These are phyloP conservation scores for Drosophila mauritiana DNA, from an alignment of 1,140 invertebrate species.

Conservation along the genomic window DNA sequence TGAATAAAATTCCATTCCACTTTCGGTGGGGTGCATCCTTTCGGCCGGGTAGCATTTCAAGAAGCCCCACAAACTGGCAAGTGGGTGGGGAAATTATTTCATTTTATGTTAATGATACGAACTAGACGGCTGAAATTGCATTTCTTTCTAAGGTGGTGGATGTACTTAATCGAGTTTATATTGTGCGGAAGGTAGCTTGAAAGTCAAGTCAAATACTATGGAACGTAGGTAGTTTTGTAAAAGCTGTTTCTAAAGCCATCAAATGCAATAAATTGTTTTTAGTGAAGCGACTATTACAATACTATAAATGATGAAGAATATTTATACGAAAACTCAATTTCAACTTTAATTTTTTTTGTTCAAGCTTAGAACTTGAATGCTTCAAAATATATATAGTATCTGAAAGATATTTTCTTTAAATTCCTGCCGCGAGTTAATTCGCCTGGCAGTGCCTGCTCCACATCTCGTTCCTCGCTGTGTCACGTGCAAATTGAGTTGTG, in stretches of 20 bases:
- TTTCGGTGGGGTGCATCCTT: constrained; percentile 21
- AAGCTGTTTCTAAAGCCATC: too few relatives aligned
- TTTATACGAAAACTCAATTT: too few relatives aligned
- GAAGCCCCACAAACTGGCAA: constrained; percentile 28
- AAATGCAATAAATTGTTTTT: too few relatives aligned
- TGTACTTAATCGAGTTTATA: constrained; percentile 15
- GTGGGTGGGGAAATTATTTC: constrained; percentile 4
- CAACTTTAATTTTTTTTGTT: too few relatives aligned
- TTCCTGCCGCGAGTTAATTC: constrained; percentile 58
- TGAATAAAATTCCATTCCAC: constrained; percentile 44
- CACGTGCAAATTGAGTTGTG: constrained; percentile 81
- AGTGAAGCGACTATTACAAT: too few relatives aligned
- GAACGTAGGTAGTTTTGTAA: too few relatives aligned
- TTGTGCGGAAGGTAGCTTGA: not conserved
- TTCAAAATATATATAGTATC: too few relatives aligned
- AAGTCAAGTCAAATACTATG: too few relatives aligned
- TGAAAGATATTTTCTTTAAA: constrained; percentile 1
- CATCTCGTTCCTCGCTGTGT: constrained; percentile 49
- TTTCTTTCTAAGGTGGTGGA: constrained; percentile 26
- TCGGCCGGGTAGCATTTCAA: constrained; percentile 9
- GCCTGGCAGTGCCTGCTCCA: constrained; percentile 21
- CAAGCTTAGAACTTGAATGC: too few relatives aligned
- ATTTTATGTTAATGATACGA: constrained; percentile 28
- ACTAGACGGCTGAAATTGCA: constrained; percentile 39
- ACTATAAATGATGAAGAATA: too few relatives aligned